Base-by-base conservation (phyloP, 2,888 invertebrate species). In the Tetanocera ferruginea region DNA sequence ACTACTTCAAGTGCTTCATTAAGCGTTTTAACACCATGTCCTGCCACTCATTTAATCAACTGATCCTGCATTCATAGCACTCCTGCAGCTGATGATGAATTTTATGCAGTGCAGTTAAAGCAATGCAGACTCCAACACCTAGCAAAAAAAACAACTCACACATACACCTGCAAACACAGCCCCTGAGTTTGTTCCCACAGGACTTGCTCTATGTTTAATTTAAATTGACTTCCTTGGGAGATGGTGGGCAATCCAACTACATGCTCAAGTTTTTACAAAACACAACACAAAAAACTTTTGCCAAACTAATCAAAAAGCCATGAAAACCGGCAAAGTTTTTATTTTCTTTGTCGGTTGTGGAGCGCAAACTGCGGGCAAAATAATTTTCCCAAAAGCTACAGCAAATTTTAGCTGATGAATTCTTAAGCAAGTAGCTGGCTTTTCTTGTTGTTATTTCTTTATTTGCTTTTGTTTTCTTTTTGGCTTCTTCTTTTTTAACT, bases 301-400 rank as follows among this genome's bases (percentile, higher is more conserved):
- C 75, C 66, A 34, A 75, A 75, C 75, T 75, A 75, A 75, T 75
- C 75, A 75, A 75, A 66, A 75, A 75, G 75, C 75, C 37, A 75
- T 75, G 75, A 75, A 75, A 69, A 75, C 52, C 49, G 49, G 62
- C 43, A 51, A 74, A 74, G 74, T 74, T 74, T 74, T 74, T 74
- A 74, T 49, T 74, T 64, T 52, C 34, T 71, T 52, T 31, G 71
- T 55, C 19, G 55, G 71, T 14, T 34, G 11, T 31, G 51, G 52
- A n/a, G 11, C n/a, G 52, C 6, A 55, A 25, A 23, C 19, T 3
- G 49, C 23, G 25, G 25, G 19, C 55, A 37, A 51, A 70, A 52
- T 17, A 34, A 55, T 71, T 71, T 55, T n/a, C 52, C 19, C 71
- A 52, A 70, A 71, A 71, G 62, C 62, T 23, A 31, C 34, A 57